Base-by-base conservation (phyloP, 2,888 invertebrate genomes). In the Agonopterix alstromeriana region DNA sequence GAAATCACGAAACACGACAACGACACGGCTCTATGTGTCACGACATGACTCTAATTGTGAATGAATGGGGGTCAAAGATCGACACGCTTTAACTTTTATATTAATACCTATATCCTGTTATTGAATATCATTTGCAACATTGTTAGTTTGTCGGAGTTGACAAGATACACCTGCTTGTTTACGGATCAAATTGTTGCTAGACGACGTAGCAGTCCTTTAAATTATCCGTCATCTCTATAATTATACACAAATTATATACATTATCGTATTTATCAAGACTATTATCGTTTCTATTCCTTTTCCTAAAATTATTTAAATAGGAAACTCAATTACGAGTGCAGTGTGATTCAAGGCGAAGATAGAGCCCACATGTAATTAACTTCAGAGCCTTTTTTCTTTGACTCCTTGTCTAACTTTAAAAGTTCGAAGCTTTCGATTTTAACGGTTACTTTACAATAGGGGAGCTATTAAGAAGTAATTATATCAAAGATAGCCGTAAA, bases 61-160 rank as follows among this genome's bases (percentile, higher is more conserved):
- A 86, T 85, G 84, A 82, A 84, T 79, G 67, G 63, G 77, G 87
- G 82, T 86, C 84, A 87, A 67, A 84, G 86, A 84, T 83, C 85
- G 75, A 67, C 68, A 65, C 63, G 68, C 63, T 63, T 60, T 61
- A 65, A 58, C 56, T 63, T 64, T 61, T 65, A 65, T 72, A 74
- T 69, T 66, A 66, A 71, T 73, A 75, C 71, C 67, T 72, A 77
- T 77, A 73, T 75, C 75, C 73, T 77, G 77, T 76, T 78, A 73
- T 72, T 48, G 73, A 73, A 75, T 73, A 73, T 66, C 64, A 68
- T 73, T 61, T 59, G 44, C 44, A 40, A 35, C 44, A 10, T 36
- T 53, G 50, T 46, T 27, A 40, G 46, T 36, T 42, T 43, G 41
- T 36, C 27, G 27, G 51, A 10, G n/a, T 10, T 42, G 42, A 42